These are phyloP conservation scores for Hecatera dysodea DNA, from an alignment of 2,888 invertebrate species.

Conservation along the genomic window DNA sequence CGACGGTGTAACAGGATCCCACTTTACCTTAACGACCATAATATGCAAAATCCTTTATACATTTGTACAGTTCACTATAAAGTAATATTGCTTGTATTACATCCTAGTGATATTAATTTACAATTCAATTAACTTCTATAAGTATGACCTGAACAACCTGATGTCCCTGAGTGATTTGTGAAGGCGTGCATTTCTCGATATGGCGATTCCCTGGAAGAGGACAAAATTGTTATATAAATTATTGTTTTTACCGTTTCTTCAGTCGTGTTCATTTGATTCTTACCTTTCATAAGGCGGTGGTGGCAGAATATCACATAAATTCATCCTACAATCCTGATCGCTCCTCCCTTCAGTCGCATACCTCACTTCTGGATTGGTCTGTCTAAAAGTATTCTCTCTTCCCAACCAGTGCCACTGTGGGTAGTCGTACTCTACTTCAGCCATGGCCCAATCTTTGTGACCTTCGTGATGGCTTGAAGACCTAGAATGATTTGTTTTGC, in stretches of 20 bases:
- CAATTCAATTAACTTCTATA: conserved; percentile 84
- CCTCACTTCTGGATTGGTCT: conserved; percentile 79
- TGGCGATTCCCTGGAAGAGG: conserved; percentile 83
- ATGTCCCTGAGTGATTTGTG: conserved; percentile 86
- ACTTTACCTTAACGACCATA: conserved; percentile 68
- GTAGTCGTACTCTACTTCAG: conserved; percentile 88
- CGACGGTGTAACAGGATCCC: conserved; percentile 73
- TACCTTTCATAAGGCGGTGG: conserved; percentile 89
- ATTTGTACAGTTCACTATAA: conserved; percentile 82
- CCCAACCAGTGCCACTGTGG: conserved; percentile 89
- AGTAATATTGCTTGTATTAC: conserved; percentile 89
- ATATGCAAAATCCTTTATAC: conserved; percentile 80
- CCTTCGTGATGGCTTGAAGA: conserved; percentile 87
- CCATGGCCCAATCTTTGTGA: conserved; percentile 86
- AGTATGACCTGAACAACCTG: conserved; percentile 87
- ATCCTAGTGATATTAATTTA: conserved; percentile 86
- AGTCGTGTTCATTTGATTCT: conserved; percentile 13
- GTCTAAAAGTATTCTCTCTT: conserved; percentile 87
- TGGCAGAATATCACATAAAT: conserved; percentile 86
- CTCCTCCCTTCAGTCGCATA: conserved; percentile 81
- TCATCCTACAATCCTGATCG: conserved; percentile 87
- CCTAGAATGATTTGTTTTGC: conserved; percentile 86
- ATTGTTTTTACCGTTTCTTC: not conserved
- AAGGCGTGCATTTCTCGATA: conserved; percentile 86
- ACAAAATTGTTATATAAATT: conserved; percentile 24